Base-by-base conservation (phyloP, 2,888 invertebrate species). In the Sthenelais limicola region DNA sequence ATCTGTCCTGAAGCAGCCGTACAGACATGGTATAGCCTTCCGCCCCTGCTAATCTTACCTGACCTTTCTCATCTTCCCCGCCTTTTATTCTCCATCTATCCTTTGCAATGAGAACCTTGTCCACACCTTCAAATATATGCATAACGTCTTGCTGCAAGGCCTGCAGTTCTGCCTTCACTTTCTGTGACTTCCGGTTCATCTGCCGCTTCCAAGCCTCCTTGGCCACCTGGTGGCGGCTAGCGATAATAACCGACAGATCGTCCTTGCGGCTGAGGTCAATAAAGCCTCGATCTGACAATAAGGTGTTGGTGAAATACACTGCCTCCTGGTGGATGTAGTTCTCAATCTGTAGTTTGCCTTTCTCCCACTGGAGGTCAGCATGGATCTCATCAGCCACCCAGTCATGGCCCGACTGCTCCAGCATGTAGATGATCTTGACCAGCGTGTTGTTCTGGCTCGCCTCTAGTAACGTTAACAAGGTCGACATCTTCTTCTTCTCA, bases 351-450 rank as follows among this genome's bases (percentile, higher is more conserved):
- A 70, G 52, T 43, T 56, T 54, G 9, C 70, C 70, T 32, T 32
- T 26, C 33, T 70, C 70, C 26, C 26, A 54, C 28, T 33, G 70
- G 21, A 70, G 38, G 51, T 70, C 70, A 24, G 70, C 52, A 24
- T 35, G 21, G 15, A 70, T 9, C 21, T 70, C 70, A 33, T 70
- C 70, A 9, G 70, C 52, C 18, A 70, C 70, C 70, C 70, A 70
- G 70, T 32, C 26, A 24, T 33, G 54, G 7, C 70, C 70, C 15
- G 51, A 38, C 30, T 54, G 52, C 54, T 70, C 70, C 26, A 70
- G 38, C 54, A 54, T 49, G 38, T 54, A 70, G 54, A 18, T 24
- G 12, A 70, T 18, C 56, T 54, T 70, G 33, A 24, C 52, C 21
- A 51, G 48, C 32, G 68, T 21, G 2, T 32, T 18, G 56, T 32